Conservation (phyloP, 2,113 vertebrate genomes). For the Petromus typicus region DNA sequence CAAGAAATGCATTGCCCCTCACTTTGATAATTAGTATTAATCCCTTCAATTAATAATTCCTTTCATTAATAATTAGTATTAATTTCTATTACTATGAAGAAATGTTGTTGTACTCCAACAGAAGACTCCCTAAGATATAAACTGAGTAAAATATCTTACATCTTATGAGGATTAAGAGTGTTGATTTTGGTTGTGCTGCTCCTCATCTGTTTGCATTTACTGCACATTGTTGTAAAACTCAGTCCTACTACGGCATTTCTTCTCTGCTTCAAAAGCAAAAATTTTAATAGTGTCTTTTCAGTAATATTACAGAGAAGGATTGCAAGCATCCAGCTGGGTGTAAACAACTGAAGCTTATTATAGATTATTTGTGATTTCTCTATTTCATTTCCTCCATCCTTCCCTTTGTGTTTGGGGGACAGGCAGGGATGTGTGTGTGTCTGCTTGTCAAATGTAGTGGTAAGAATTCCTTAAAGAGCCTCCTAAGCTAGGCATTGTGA, state of each 20-base stretch:
- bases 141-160: not conserved
- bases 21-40: not conserved
- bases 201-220: not conserved
- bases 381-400: not conserved
- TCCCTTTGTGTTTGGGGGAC: not conserved
- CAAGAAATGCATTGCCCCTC: not conserved
- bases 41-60: not conserved
- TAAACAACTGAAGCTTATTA: not conserved
- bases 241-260: not conserved
- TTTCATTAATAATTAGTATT: not conserved
- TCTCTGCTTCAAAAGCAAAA: not conserved
- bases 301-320: not conserved
- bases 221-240: not conserved
- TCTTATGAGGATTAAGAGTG: not conserved
- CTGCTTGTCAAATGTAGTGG: not conserved
- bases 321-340: not conserved
- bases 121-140: not conserved
- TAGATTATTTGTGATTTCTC: not conserved
- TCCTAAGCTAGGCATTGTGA: not conserved
- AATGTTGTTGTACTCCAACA: not conserved
- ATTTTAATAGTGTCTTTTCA: not conserved
- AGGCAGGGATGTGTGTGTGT: not conserved
- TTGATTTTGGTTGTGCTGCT: not conserved
- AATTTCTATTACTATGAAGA: not conserved
- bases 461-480: not conserved